Base-by-base conservation (phyloP, 37 sponge, comb jelly and placozoan species). In the Hormiphora californensis region DNA sequence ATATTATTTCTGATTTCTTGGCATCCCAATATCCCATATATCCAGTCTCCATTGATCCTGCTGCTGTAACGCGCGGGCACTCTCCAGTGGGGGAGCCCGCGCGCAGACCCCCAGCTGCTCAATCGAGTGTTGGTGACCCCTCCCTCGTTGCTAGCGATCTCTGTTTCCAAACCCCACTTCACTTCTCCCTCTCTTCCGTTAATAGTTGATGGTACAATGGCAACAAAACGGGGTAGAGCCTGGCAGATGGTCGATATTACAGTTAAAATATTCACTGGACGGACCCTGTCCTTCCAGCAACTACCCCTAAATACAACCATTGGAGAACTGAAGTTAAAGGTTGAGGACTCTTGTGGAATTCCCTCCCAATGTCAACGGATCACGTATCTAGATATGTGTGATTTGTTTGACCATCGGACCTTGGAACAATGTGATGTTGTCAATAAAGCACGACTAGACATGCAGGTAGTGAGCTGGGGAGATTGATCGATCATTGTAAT, bases 301-400 rank as follows among this genome's bases (percentile, higher is more conserved):
- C 31, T 65, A 8, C 25, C 68, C 19, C 68, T 65, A 8, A 65
- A 65, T 39, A 65, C 68, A 65, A 35, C 68, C 38, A 65, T 65
- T 4, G 35, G 35, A 19, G 68, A 65, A 39, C 38, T 65, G 38
- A 65, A 65, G 35, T 39, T 65, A 11, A 65, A 65, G 25, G 68
- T 65, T 32, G 68, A 65, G 68, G 68, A 65, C 25, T 36, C 68
- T 34, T 65, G 68, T 32, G 68, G 68, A 4, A 65, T 65, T 34
- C 68, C 68, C 35, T 65, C 68, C 11, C 68, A 65, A 65, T 65
- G 68, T 25, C 68, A 65, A 39, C 31, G 68, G 38, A 17, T 65
- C 38, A 65, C 68, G 7, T 65, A 65, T 34, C 38, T 65, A 5
- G 68, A 65, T 39, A 65, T 65, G 68, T 65, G 68, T 65, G 68